phyloP scores from a whole-genome alignment of 2,888 invertebrate genomes.

The Thereva unica region DNA sequence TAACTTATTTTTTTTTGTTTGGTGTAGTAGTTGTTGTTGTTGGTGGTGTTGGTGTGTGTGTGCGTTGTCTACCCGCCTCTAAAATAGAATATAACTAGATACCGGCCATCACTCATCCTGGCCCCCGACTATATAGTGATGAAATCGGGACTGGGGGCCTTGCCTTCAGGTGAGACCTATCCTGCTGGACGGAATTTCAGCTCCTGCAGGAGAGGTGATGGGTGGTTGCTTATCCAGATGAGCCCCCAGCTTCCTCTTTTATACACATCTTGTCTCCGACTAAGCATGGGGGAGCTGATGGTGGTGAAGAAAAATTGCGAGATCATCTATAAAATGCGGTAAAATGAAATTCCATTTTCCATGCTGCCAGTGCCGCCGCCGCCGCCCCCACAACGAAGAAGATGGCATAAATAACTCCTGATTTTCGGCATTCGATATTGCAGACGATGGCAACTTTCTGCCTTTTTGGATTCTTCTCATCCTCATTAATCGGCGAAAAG shows the following conservation, averaged over 20 bases:
- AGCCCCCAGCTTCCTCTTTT: too few species aligned
- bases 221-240: too few species aligned
- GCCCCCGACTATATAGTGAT: background rate
- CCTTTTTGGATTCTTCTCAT: too few species aligned
- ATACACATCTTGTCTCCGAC: background rate
- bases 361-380: too few species aligned
- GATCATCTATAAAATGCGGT: constrained; percentile 8
- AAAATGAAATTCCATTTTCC: constrained; percentile 3
- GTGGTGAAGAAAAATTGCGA: background rate
- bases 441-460: too few species aligned
- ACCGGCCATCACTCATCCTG: constrained; percentile 19
- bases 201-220: too few species aligned
- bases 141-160: background rate
- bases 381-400: too few species aligned
- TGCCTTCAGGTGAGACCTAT: constrained; percentile 2
- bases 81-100: background rate
- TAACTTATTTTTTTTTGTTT: background rate
- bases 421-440: too few species aligned
- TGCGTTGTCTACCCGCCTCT: too few species aligned
- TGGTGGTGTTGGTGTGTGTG: too few species aligned
- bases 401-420: too few species aligned
- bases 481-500: too few species aligned
- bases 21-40: background rate
- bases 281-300: background rate
- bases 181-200: background rate